Conservation (phyloP, 2,113 vertebrate species). For the Pitta sordida region DNA sequence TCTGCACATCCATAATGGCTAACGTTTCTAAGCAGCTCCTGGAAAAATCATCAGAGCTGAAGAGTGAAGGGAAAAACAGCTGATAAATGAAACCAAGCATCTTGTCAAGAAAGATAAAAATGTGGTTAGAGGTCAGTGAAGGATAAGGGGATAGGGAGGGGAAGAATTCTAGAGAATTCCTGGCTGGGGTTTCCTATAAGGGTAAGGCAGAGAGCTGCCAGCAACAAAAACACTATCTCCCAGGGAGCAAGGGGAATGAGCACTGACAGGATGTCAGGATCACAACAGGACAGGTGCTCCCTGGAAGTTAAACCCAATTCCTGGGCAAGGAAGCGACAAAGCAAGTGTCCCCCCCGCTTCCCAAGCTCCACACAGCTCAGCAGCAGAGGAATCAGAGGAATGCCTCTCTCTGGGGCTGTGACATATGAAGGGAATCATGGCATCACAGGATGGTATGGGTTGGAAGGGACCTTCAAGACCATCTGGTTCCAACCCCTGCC, state of each 20-base stretch:
- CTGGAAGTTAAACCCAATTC: background rate
- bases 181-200: background rate
- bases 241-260: background rate
- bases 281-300: background rate
- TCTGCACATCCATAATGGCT: background rate
- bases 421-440: background rate
- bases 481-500: background rate
- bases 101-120: constrained; percentile 24
- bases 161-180: constrained; percentile 11
- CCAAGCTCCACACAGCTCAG: background rate
- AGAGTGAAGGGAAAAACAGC: constrained; percentile 10
- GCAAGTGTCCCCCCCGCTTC: accelerated
- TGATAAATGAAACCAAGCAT: constrained; percentile 19
- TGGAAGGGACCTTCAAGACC: background rate
- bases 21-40: background rate
- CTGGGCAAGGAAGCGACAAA: background rate
- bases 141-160: background rate
- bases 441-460: background rate
- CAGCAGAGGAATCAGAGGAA: background rate
- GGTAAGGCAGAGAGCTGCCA: background rate
- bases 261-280: background rate
- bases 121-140: constrained; percentile 30
- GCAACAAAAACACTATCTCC: accelerated
- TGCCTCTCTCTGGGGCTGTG: background rate
- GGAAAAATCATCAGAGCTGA: constrained; percentile 21